Evolutionary conservation across 1,140 invertebrate genomes (phyloP).

Genomic region (Drosophila nannoptera): DNA sequence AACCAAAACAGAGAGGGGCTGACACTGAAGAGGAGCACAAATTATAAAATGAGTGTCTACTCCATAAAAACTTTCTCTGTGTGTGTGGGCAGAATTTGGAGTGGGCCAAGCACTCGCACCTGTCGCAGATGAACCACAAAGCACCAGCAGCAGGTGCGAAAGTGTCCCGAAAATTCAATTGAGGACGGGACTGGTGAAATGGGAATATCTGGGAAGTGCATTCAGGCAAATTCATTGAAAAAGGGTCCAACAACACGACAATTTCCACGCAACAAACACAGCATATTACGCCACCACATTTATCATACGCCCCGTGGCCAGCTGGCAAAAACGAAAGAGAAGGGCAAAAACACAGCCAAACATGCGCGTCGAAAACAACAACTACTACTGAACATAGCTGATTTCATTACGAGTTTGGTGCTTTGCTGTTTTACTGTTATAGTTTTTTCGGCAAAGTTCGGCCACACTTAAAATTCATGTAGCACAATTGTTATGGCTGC

Average conservation of each 20-base stretch:
- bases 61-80: background rate
- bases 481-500: conserved; percentile 47
- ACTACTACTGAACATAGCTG: conserved; percentile 25
- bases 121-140: conserved; percentile 35
- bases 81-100: conserved; percentile 40
- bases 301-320: conserved; percentile 67
- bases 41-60: conserved; percentile 19
- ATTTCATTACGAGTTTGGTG: conserved; percentile 41
- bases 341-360: conserved; percentile 3
- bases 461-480: conserved; percentile 57
- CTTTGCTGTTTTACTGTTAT: background rate
- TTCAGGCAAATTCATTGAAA: conserved; percentile 73
- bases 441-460: conserved; percentile 26
- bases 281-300: conserved; percentile 64
- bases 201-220: conserved; percentile 45
- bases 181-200: conserved; percentile 19
- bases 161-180: conserved; percentile 21
- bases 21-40: background rate
- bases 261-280: conserved; percentile 43
- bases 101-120: conserved; percentile 46
- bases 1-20: conserved; percentile 7
- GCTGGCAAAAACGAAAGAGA: conserved; percentile 19
- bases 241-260: conserved; percentile 55
- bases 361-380: background rate
- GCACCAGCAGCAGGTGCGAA: conserved; percentile 48